Conservation (phyloP, 2,888 invertebrate species). For the Habrosyne pyritoides region DNA sequence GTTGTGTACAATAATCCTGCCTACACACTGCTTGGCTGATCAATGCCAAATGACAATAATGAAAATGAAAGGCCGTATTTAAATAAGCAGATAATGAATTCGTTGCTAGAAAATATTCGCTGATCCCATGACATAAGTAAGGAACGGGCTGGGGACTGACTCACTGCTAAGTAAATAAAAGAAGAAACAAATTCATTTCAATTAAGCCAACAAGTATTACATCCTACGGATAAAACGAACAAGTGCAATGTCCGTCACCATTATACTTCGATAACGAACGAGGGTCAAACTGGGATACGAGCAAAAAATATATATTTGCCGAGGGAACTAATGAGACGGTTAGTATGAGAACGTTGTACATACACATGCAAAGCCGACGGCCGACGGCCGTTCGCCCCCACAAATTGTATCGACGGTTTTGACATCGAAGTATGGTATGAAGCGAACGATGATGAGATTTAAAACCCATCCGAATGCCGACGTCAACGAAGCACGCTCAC, state of each 20-base stretch:
- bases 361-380: slow-evolving; percentile 53
- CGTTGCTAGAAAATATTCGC: background rate
- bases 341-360: slow-evolving; percentile 50
- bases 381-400: slow-evolving; percentile 67
- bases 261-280: slow-evolving; percentile 56
- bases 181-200: slow-evolving; percentile 50
- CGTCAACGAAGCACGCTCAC: slow-evolving; percentile 25
- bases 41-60: background rate
- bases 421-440: slow-evolving; percentile 45
- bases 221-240: slow-evolving; percentile 56
- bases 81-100: background rate
- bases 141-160: slow-evolving; percentile 31
- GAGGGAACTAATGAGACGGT: slow-evolving; percentile 66
- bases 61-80: background rate
- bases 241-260: slow-evolving; percentile 51
- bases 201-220: slow-evolving; percentile 49
- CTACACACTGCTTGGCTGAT: background rate
- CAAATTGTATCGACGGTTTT: slow-evolving; percentile 53
- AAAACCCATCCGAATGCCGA: slow-evolving; percentile 31
- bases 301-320: slow-evolving; percentile 59
- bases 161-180: slow-evolving; percentile 37
- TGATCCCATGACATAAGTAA: slow-evolving; percentile 21
- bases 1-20: background rate
- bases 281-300: slow-evolving; percentile 61
- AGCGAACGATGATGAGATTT: slow-evolving; percentile 41